These are phyloP conservation scores for Coptodon rendalli DNA, from an alignment of 2,113 vertebrate genomes.

Conservation along the genomic window DNA sequence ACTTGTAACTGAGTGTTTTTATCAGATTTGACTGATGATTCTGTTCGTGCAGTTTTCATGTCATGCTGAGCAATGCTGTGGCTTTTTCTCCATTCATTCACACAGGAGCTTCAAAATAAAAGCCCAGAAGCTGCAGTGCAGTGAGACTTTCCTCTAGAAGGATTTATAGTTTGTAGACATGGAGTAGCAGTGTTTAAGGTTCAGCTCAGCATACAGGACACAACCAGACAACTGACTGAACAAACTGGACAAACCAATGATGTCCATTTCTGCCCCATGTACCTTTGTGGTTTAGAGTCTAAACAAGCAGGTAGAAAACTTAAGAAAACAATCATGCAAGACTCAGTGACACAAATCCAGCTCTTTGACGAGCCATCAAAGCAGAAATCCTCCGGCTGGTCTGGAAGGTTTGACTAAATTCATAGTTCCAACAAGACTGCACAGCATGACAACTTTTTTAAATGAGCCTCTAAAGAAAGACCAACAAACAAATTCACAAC, in stretches of 20 bases:
- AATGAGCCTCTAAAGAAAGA: background rate
- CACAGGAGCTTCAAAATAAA: background rate
- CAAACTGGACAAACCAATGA: background rate
- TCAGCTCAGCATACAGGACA: background rate
- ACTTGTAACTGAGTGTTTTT: background rate
- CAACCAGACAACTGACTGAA: background rate
- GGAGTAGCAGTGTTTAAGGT: background rate
- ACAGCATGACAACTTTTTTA: background rate
- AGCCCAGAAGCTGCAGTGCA: background rate
- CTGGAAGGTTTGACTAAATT: background rate
- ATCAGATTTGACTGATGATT: background rate
- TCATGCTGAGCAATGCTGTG: background rate
- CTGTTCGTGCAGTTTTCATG: background rate
- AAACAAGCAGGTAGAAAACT: background rate
- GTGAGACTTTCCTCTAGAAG: background rate
- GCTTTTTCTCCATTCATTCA: background rate
- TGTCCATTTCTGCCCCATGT: background rate
- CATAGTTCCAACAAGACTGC: background rate
- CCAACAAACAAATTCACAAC: background rate
- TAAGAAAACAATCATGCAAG: background rate
- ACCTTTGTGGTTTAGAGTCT: background rate
- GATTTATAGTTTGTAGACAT: background rate
- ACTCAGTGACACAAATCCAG: background rate
- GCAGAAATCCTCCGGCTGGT: background rate
- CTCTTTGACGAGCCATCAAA: background rate